Base-by-base conservation (phyloP, 53 echinoderm and acorn worm genomes). In the Echinarachnius parma region DNA sequence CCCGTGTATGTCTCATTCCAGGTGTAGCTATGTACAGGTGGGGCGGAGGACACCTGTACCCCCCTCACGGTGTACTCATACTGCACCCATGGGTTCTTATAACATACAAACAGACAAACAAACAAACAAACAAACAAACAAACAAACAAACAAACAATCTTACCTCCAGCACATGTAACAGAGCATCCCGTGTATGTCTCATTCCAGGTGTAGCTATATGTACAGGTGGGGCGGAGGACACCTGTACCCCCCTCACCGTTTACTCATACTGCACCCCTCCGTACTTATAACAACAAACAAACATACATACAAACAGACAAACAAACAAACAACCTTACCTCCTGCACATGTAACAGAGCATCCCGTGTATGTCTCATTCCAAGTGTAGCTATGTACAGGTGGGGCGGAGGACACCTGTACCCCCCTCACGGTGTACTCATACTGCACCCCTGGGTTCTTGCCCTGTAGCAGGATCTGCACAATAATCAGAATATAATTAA, bases 151-250 rank as follows among this genome's bases (percentile, higher is more conserved):
- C n/a, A n/a, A n/a, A n/a, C n/a, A n/a, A n/a, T n/a, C 8, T 29
- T 89, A 93, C 89, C 93, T 86, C 89, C 89, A 29, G 89, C 89
- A 86, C 93, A 93, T 2, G 86, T 72, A 1, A 77, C 86, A n/a
- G 93, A 89, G 49, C 93, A 93, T 31, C 80, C 78, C 1, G 93
- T 75, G 36, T 68, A 77, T 23, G 67, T 79, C 5, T 63, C 60
- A 15, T 78, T 60, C 90, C 90, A 90, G 1, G 81, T 81, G 63
- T 94, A 90, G 39, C 74, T n/a, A n/a, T 81, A 47, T 90, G 81
- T 13, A 81, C 46, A 4, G 87, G 78, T 18, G 78, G 71, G 5
- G 62, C 25, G 2, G 21, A 52, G 31, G 50, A 25, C 11, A 5
- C 9, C n/a, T 53, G 69, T 13, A 4, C 4, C 0, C 69, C 69